Base-by-base conservation (phyloP, 2,888 invertebrate species). In the Ormyrus nitidulus region DNA sequence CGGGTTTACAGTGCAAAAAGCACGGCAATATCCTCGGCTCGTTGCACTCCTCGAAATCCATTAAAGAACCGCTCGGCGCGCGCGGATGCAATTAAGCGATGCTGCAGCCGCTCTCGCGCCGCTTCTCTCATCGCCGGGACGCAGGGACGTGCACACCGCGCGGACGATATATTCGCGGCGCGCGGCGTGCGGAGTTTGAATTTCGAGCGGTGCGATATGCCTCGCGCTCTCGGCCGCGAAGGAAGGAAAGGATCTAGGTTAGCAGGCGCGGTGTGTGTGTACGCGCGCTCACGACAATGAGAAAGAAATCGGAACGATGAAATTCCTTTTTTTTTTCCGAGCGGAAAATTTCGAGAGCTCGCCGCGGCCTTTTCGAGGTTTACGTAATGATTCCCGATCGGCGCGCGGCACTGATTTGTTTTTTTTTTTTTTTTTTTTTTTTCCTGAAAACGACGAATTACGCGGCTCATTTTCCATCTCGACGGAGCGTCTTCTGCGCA, bases 51-150 rank as follows among this genome's bases (percentile, higher is more conserved):
- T 51, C 53, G 51, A 72, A 64, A 73, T 77, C 78, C 76, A 65
- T 81, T 79, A 81, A 81, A 81, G 79, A 81, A 81, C 81, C 81
- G 81, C 75, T 81, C 49, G 72, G n/a, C 61, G 44, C 61, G 44
- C 6, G 56, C 53, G 51, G 53, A 19, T 44, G 10, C 46, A 13
- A 19, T 49, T 13, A 9, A 49, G 11, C 59, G 59, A 5, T 11
- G 49, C 13, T 34, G n/a, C 34, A 7, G 8, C 56, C 7, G 3
- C 7, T 11, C 58, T 48, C 13, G 49, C 48, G n/a, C 56, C 54
- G 34, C 9, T 44, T 44, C 61, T 13, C n/a, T 13, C n/a, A 0
- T 34, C 11, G 3, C 8, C 48, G 64, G 9, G 13, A 46, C 6
- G 11, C 5, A 64, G 5, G 5, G 10, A 19, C 19, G 19, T 19